Base-by-base conservation (phyloP, 2,113 vertebrate genomes). In the Neopipo cinnamomea region DNA sequence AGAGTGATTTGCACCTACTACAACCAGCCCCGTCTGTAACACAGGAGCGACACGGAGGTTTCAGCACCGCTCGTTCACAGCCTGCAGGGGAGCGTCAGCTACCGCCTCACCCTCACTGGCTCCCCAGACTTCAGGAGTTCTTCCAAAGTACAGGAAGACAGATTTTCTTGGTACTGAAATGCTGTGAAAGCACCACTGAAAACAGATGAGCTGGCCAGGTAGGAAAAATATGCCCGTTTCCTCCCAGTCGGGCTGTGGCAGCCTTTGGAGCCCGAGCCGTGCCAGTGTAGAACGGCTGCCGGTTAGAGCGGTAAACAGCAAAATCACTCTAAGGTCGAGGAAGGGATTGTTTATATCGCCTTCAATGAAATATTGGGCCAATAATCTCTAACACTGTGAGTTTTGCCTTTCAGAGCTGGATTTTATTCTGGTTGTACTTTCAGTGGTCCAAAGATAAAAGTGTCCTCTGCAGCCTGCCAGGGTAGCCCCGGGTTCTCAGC, bases 11-110 rank as follows among this genome's bases (percentile, higher is more conserved):
- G 14, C 35, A 16, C 6, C 7, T 20, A 33, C 66, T 66, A 35
- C 21, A 37, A 55, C 5, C 49, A 66, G n/a, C 30, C 17, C 10
- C 0, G 0, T 47, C 19, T 49, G 35, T 39, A 19, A 12, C 16
- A 21, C 15, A 6, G 37, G 56, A 39, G 50, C 35, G 12, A 3
- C 2, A 28, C 39, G 42, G 53, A 39, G 9, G 35, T 14, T 39
- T 24, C 46, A 18, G 47, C 11, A 6, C 23, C 12, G 8, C 25
- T 68, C 25, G 2, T 11, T 35, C 63, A 20, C 8, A 35, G 87
- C 53, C 49, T 35, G 25, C 80, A 37, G 35, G 0, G 8, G 4
- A 35, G 37, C 47, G 3, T 35, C 14, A 27, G 31, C 56, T 59
- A 3, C 59, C 2, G 22, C 14, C 50, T 66, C 82, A 55, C 5